phyloP scores from a whole-genome alignment of 2,888 invertebrate species.

The Torymus auratus region DNA sequence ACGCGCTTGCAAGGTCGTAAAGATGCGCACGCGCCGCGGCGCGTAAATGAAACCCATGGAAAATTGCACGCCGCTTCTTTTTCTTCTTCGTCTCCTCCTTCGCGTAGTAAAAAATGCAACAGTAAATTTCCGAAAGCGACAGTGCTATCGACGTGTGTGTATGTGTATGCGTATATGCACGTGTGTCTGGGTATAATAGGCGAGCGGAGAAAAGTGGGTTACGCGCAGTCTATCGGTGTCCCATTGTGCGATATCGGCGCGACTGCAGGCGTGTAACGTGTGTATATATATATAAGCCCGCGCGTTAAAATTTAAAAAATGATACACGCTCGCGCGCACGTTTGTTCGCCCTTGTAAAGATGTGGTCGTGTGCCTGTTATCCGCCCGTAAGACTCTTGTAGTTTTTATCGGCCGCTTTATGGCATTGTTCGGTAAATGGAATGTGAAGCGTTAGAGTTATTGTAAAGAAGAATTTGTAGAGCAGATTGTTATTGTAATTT shows the following conservation, averaged over 20 bases:
- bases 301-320: too few species aligned
- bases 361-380: too few species aligned
- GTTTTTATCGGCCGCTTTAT: too few species aligned
- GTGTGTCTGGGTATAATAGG: not conserved
- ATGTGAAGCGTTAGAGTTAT: too few species aligned
- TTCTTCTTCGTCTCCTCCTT: not conserved
- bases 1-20: conserved; percentile 25
- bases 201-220: conserved; percentile 35
- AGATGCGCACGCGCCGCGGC: not conserved
- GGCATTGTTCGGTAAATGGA: too few species aligned
- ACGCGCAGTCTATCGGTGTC: conserved; percentile 18
- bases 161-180: not conserved
- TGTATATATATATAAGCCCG: too few species aligned
- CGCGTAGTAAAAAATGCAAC: not conserved
- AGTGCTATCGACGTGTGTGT: conserved; percentile 30
- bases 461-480: too few species aligned
- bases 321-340: too few species aligned
- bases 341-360: too few species aligned
- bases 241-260: conserved; percentile 5
- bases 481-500: too few species aligned
- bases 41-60: conserved; percentile 13
- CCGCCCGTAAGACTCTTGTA: too few species aligned
- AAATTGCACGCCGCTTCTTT: conserved; percentile 6
- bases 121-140: conserved; percentile 54
- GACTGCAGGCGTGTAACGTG: too few species aligned